Evolutionary conservation across 2,888 invertebrate genomes (phyloP).

Genomic region (Seira ritae): DNA sequence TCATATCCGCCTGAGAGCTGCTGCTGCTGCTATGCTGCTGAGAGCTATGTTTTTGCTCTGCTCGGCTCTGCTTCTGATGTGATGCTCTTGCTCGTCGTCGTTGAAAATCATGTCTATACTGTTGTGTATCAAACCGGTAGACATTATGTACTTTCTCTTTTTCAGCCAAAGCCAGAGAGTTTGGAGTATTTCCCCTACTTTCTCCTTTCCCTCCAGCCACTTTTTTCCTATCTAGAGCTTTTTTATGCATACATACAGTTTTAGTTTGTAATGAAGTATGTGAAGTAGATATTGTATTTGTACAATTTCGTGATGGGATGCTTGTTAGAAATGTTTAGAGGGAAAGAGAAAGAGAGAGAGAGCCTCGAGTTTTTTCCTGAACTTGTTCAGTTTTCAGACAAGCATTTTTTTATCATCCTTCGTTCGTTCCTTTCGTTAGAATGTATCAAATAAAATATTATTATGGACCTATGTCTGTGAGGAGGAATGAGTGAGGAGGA

Average conservation of each 20-base stretch:
- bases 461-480: not conserved
- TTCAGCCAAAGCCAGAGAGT: not conserved
- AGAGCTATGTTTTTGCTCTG: no score
- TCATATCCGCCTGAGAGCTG: not conserved
- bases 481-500: not conserved
- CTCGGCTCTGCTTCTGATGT: no score
- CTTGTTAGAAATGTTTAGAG: not conserved
- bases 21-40: no score
- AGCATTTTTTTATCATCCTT: conserved; percentile 1
- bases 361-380: conserved; percentile 21
- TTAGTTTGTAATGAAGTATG: not conserved
- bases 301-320: not conserved
- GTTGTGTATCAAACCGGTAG: conserved; percentile 39
- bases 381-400: not conserved
- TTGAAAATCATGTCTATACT: no score
- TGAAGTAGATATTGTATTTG: conserved; percentile 17
- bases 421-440: not conserved
- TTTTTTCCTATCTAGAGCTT: conserved; percentile 4
- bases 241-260: not conserved
- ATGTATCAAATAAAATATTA: conserved; percentile 30
- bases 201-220: not conserved
- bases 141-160: conserved; percentile 21
- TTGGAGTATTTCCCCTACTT: not conserved
- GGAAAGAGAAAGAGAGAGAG: not conserved
- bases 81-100: no score